A percentile compares a stretch with the other conserved stretches of the same genome.
Conservation (phyloP, 1,140 invertebrate species). For the Cecropterus lyciades region DNA sequence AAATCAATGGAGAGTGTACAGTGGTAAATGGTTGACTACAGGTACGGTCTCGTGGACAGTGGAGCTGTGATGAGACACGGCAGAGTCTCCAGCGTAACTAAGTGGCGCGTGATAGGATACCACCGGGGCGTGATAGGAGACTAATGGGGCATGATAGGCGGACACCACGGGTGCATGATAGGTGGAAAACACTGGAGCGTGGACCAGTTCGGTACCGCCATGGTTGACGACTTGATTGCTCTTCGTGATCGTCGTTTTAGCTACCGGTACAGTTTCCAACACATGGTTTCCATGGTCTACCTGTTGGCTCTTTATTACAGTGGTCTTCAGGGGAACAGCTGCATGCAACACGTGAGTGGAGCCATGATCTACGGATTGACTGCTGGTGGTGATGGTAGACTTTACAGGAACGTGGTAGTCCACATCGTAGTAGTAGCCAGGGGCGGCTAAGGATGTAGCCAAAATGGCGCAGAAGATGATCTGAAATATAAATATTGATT, state of each 20-base stretch:
- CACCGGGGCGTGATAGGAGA: constrained; percentile 37
- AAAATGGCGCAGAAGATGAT: constrained; percentile 74
- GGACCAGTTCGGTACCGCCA: constrained; percentile 55
- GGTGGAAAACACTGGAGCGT: constrained; percentile 54
- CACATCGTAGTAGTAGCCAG: constrained; percentile 57
- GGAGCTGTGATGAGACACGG: constrained; percentile 62
- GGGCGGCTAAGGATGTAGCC: constrained; percentile 73
- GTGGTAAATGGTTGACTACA: constrained; percentile 49
- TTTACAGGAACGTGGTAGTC: constrained; percentile 43
- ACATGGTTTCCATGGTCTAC: constrained; percentile 68
- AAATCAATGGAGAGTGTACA: constrained; percentile 46
- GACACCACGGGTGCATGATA: constrained; percentile 44
- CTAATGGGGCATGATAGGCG: constrained; percentile 55
- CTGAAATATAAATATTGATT: constrained; percentile 49
- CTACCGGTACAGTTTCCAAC: constrained; percentile 49
- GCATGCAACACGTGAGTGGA: constrained; percentile 46
- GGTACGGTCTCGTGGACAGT: constrained; percentile 66
- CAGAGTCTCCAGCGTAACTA: constrained; percentile 54
- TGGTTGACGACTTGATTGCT: constrained; percentile 70
- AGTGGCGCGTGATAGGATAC: constrained; percentile 48
- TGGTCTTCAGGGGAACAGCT: constrained; percentile 54
- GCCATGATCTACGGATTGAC: constrained; percentile 57
- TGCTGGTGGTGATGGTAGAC: constrained; percentile 52
- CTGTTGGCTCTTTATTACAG: constrained; percentile 62
- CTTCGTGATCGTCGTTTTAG: constrained; percentile 65